Evolutionary conservation across 2,888 invertebrate genomes (phyloP).

Genomic region (Tenthredo scrophulariae): DNA sequence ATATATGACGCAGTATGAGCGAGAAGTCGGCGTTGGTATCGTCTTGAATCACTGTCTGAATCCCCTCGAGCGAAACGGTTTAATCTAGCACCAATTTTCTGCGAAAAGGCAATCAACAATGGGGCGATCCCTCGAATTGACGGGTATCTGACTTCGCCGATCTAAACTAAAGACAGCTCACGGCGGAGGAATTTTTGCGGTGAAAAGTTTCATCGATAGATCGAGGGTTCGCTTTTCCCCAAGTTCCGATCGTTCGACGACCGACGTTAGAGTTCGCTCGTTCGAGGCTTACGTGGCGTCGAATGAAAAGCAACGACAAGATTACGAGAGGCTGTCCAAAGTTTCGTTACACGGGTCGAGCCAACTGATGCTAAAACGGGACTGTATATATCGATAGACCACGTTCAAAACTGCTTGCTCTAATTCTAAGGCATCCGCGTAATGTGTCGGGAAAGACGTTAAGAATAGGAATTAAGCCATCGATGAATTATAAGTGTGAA

Average conservation of each 20-base stretch:
- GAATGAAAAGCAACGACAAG: slow-evolving; percentile 51
- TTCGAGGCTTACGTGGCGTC: slow-evolving; percentile 40
- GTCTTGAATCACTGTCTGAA: slow-evolving; percentile 60
- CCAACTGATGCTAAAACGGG: slow-evolving; percentile 35
- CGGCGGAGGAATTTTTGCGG: slow-evolving; percentile 39
- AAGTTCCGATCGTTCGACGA: slow-evolving; percentile 28
- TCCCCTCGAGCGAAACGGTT: slow-evolving; percentile 61
- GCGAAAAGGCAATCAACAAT: slow-evolving; percentile 67
- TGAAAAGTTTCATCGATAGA: slow-evolving; percentile 50
- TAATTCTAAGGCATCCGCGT: neutral
- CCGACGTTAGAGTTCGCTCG: slow-evolving; percentile 30
- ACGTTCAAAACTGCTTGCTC: slow-evolving; percentile 7
- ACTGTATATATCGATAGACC: slow-evolving; percentile 26
- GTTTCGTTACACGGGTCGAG: slow-evolving; percentile 46
- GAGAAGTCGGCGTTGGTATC: neutral
- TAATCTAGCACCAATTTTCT: slow-evolving; percentile 68
- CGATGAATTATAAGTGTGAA: neutral
- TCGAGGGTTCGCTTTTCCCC: slow-evolving; percentile 31
- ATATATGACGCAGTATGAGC: slow-evolving; percentile 8
- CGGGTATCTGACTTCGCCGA: slow-evolving; percentile 47
- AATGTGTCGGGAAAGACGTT: slow-evolving; percentile 34
- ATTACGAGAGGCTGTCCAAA: slow-evolving; percentile 46
- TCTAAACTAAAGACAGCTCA: slow-evolving; percentile 45
- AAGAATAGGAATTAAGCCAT: neutral
- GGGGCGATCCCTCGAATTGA: slow-evolving; percentile 57